phyloP scores from a whole-genome alignment of 2,888 invertebrate species.

The Volucella zonaria region DNA sequence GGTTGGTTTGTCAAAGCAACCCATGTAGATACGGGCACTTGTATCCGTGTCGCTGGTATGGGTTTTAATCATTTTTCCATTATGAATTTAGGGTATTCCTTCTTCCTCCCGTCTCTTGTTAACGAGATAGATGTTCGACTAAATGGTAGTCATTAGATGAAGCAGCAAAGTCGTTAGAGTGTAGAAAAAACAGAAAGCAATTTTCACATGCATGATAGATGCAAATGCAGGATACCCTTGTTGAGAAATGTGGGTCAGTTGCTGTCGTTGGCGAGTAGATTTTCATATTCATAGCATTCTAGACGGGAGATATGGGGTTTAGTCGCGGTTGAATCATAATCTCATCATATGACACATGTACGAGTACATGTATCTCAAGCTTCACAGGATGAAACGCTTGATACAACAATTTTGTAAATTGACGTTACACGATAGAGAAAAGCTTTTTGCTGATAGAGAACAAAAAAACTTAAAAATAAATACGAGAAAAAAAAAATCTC shows the following conservation, averaged over 20 bases:
- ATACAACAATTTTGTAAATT: conserved; percentile 46
- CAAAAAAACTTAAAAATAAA: neutral
- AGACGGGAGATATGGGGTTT: conserved; percentile 9
- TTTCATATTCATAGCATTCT: conserved; percentile 6
- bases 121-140: conserved; percentile 27
- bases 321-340: conserved; percentile 52
- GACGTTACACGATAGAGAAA: conserved; percentile 9
- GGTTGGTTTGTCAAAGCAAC: no score
- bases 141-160: conserved; percentile 57
- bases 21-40: no score
- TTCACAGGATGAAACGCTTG: conserved; percentile 45
- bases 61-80: conserved; percentile 26
- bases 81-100: conserved; percentile 10
- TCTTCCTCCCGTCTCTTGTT: neutral
- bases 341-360: conserved; percentile 43
- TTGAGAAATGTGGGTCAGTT: conserved; percentile 42
- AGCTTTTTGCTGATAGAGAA: neutral
- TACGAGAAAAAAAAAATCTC: neutral
- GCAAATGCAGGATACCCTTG: conserved; percentile 12
- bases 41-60: neutral
- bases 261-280: neutral
- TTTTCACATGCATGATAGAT: no score
- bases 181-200: neutral
- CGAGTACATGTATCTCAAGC: conserved; percentile 45
- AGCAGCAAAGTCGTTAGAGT: conserved; percentile 13